These are phyloP conservation scores for Electrona antarctica DNA, from an alignment of 2,113 vertebrate genomes.

Conservation along the genomic window DNA sequence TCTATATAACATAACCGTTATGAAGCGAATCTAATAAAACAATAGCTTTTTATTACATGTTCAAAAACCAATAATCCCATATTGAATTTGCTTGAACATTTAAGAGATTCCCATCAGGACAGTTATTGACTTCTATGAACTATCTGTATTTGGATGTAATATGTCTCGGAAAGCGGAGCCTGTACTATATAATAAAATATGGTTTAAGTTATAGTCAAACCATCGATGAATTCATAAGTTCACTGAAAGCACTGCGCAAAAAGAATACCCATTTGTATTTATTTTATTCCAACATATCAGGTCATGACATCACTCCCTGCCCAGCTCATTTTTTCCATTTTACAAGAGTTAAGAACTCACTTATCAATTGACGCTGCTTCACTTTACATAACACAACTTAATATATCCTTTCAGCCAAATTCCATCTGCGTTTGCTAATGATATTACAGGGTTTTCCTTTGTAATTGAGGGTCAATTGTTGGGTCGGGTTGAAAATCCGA, in stretches of 20 bases:
- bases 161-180: slow-evolving; percentile 45
- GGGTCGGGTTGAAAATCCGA: slow-evolving; percentile 46
- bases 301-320: too few relatives aligned
- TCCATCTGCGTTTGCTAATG: slow-evolving; percentile 31
- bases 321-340: slow-evolving; percentile 19
- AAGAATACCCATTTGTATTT: neutral
- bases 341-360: neutral
- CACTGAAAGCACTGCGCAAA: slow-evolving; percentile 33
- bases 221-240: slow-evolving; percentile 44
- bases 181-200: slow-evolving; percentile 45
- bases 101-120: slow-evolving; percentile 64
- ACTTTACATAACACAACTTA: slow-evolving; percentile 51
- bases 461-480: slow-evolving; percentile 52
- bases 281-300: slow-evolving; percentile 15
- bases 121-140: slow-evolving; percentile 63
- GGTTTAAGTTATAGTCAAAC: slow-evolving; percentile 24
- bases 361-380: slow-evolving; percentile 33
- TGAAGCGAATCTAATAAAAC: slow-evolving; percentile 75
- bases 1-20: slow-evolving; percentile 67
- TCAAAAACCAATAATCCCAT: slow-evolving; percentile 73
- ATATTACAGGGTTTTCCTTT: slow-evolving; percentile 43
- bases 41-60: slow-evolving; percentile 77
- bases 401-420: slow-evolving; percentile 41
- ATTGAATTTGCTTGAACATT: slow-evolving; percentile 71
- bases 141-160: slow-evolving; percentile 62